Conservation (phyloP, 1,140 invertebrate species). For the Lysiphlebus fabarum region DNA sequence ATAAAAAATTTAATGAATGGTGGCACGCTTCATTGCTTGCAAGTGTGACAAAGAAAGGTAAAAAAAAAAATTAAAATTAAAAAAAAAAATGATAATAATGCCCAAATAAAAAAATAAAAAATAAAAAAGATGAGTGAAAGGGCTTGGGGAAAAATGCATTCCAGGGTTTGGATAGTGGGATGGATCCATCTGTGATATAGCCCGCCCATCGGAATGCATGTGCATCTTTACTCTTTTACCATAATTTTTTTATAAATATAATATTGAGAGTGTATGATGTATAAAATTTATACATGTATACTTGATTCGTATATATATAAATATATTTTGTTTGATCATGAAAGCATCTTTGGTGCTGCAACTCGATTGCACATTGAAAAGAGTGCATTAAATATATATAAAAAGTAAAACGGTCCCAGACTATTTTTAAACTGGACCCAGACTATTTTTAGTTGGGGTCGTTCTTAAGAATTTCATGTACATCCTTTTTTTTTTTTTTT, state of each 20-base stretch:
- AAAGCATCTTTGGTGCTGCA: too few species aligned
- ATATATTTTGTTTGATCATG: too few species aligned
- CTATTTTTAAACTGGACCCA: slow-evolving; percentile 47
- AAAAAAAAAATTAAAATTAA: background rate
- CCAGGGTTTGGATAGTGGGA: slow-evolving; percentile 37
- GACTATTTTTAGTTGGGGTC: slow-evolving; percentile 41
- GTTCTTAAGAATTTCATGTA: slow-evolving; percentile 31
- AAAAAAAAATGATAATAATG: background rate
- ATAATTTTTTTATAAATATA: slow-evolving; percentile 25
- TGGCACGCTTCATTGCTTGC: too few species aligned
- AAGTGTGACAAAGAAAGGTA: too few species aligned
- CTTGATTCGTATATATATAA: too few species aligned
- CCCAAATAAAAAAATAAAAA: slow-evolving; percentile 1
- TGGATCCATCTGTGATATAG: slow-evolving; percentile 49
- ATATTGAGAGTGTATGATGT: too few species aligned
- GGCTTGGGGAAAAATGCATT: slow-evolving; percentile 32
- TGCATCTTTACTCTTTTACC: slow-evolving; percentile 43
- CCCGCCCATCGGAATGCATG: slow-evolving; percentile 51
- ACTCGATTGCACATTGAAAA: background rate
- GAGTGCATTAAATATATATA: slow-evolving; percentile 11
- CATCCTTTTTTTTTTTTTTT: slow-evolving; percentile 22
- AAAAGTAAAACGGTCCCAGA: slow-evolving; percentile 10
- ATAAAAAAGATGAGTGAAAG: slow-evolving; percentile 6
- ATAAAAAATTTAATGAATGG: too few species aligned
- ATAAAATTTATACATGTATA: too few species aligned